Evolutionary conservation across 2,113 vertebrate genomes (phyloP), one percentile per base, ranked within the genome.

Genomic region (Desmodus rotundus): DNA sequence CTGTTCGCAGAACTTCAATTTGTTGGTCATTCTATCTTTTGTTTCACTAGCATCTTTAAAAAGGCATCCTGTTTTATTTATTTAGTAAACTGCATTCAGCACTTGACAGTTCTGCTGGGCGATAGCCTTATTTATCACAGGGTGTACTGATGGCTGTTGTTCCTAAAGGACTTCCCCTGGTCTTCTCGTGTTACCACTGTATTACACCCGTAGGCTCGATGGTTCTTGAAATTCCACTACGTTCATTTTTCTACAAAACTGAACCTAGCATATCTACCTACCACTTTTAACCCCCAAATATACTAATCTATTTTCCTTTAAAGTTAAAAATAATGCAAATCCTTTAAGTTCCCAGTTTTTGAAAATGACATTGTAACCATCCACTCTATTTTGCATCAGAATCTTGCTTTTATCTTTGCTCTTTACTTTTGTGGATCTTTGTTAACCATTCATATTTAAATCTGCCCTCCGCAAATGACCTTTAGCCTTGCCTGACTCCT

Each of bases 281-380:
- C 17, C 10, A 92, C 7, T 70, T 41, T 89, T 47, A 87, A 56
- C 14, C 5, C 19, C 1, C 0, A 89, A 72, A 54, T 36, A 72
- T 76, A 7, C 14, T 84, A 4, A 47, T 56, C 52, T 61, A 31
- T 63, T 90, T 96, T 67, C 26, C 28, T 41, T 86, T 22, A 7
- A 38, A 83, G 7, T 87, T 47, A 56, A 87, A 94, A 95, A 84
- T 63, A 92, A 94, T 58, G 3, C 70, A 36, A 91, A 58, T n/a
- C 1, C 4, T 33, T 92, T 61, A 28, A 81, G 19, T 90, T 67
- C 50, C 50, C 19, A 56, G 7, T 89, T 58, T 74, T 96, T 82
- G 8, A 38, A 89, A 91, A 72, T 76, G 8, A 38, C 31, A 47
- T 85, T 68, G 52, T 67, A 67, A 91, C 76, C 8, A 50, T n/a